Conservation (phyloP, 1,140 invertebrate genomes). For the Philotrypesis tridentata region DNA sequence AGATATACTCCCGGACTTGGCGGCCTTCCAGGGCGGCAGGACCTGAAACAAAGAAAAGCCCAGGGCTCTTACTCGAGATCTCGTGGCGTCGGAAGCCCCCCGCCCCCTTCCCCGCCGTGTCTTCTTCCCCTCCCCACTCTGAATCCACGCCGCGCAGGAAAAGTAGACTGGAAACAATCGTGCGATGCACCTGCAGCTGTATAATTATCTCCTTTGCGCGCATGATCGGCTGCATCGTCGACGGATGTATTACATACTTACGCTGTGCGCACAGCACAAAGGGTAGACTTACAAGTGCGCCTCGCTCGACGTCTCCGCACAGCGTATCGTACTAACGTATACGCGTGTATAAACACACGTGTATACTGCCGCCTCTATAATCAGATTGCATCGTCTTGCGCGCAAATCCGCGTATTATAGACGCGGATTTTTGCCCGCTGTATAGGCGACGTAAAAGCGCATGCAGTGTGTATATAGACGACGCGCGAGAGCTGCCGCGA, state of each 20-base stretch:
- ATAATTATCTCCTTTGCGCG: too few relatives aligned
- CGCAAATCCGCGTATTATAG: background rate
- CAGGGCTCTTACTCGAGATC: conserved; percentile 58
- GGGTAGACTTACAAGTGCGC: background rate
- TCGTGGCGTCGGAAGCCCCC: conserved; percentile 48
- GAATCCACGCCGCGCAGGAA: conserved; percentile 53
- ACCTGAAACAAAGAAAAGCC: conserved; percentile 78
- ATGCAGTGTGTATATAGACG: too few relatives aligned
- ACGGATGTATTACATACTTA: background rate
- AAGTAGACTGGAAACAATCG: conserved; percentile 43
- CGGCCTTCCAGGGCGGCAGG: conserved; percentile 90
- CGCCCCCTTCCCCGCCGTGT: too few relatives aligned
- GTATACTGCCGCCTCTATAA: too few relatives aligned
- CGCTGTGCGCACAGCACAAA: background rate
- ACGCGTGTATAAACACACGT: too few relatives aligned
- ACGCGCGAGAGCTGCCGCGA: background rate
- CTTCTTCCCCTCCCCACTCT: too few relatives aligned
- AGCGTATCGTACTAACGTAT: too few relatives aligned
- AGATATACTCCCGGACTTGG: conserved; percentile 89
- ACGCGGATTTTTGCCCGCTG: background rate
- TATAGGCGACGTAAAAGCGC: too few relatives aligned
- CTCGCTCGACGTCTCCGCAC: too few relatives aligned
- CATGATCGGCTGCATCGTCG: too few relatives aligned
- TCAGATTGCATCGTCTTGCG: background rate
- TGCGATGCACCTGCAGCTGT: too few relatives aligned